Base-by-base conservation (phyloP, 2,888 invertebrate genomes). In the Merodon equestris region DNA sequence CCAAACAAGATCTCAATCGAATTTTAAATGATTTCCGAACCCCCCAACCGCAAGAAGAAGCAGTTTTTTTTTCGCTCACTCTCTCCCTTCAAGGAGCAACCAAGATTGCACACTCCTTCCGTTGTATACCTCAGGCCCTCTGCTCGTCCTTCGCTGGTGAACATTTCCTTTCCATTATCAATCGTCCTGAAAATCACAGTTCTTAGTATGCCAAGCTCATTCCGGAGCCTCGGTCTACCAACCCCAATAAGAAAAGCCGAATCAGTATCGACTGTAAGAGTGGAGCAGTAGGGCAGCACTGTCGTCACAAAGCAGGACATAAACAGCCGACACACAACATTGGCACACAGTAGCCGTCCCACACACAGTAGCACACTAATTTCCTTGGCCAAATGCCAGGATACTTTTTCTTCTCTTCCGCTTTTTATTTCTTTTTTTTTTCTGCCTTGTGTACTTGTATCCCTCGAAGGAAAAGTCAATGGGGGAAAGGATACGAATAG, bases 21-120 rank as follows among this genome's bases (percentile, higher is more conserved):
- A 54, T 60, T 70, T 70, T 61, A 68, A 68, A 58, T 51, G 67
- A 51, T 51, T 68, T 53, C 58, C 68, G 50, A 68, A 13, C 17
- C 10, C 34, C n/a, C 14, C 45, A 7, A n/a, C 40, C 40, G 40
- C 40, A 40, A 7, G 27, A 27, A 7, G 27, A 27, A 27, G 7
- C 5, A 40, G 3, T 10, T 7, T 10, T n/a, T n/a, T 40, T 3
- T 40, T 10, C 9, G 5, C 3, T 27, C 7, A 7, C 10, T n/a
- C 5, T 9, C 40, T 40, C n/a, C 40, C 2, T n/a, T n/a, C 27
- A 48, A 57, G 36, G 36, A 68, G 44, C 40, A 42, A 42, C 66
- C 7, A 48, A 66, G 66, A 66, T 67, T 44, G 47, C 40, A 56
- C 48, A 67, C 44, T 68, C 13, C 38, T 68, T 60, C 51, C 58